phyloP scores from a whole-genome alignment of 2,797 vertebrate species.

The Enteromius unitaeniatus region DNA sequence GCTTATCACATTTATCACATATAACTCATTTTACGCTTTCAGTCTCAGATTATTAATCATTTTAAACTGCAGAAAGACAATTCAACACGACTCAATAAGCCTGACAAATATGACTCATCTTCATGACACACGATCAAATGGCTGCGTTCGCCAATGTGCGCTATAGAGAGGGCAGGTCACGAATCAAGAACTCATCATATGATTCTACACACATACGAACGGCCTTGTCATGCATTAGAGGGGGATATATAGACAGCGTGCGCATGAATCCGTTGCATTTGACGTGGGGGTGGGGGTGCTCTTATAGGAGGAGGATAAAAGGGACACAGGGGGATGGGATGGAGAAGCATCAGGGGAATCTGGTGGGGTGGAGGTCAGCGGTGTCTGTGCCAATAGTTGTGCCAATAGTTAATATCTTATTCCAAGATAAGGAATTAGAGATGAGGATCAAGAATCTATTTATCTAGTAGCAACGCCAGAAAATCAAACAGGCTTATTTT shows the following conservation, averaged over 20 bases:
- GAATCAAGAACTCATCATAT: neutral
- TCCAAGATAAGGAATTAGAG: conserved; percentile 37
- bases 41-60: conserved; percentile 7
- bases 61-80: conserved; percentile 3
- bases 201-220: neutral
- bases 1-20: neutral
- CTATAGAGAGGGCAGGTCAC: neutral
- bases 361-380: conserved; percentile 33
- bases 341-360: conserved; percentile 54
- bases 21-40: neutral
- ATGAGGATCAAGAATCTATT: conserved; percentile 50
- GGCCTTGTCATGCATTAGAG: conserved; percentile 11
- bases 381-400: conserved; percentile 22
- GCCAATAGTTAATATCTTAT: too few species aligned
- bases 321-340: conserved; percentile 61
- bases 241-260: neutral
- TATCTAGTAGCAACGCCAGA: neutral
- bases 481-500: neutral
- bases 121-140: neutral
- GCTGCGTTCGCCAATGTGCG: neutral
- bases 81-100: conserved; percentile 7
- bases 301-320: conserved; percentile 60
- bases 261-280: neutral
- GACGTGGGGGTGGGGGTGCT: conserved; percentile 49
- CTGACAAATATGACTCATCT: conserved; percentile 19